Evolutionary conservation across 2,797 vertebrate genomes (phyloP).

Genomic region (Acanthis flammea): DNA sequence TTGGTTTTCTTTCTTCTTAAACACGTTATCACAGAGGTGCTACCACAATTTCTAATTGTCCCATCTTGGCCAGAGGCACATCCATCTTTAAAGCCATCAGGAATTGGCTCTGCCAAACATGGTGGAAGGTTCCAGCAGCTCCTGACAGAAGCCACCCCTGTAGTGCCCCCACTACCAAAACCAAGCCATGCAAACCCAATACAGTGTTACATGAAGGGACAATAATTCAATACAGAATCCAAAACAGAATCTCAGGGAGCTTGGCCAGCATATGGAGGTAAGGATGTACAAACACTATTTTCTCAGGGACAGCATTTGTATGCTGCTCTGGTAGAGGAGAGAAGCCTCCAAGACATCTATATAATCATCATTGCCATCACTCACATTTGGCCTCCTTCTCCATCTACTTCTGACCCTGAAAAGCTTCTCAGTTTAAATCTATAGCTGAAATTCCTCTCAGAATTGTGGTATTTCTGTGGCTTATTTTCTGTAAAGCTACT

Average conservation of each 20-base stretch:
- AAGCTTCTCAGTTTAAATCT: neutral
- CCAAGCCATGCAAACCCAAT: neutral
- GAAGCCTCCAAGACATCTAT: neutral
- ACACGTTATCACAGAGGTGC: neutral
- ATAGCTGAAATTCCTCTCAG: neutral
- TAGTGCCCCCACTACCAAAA: neutral
- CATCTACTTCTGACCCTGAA: neutral
- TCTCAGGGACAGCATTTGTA: neutral
- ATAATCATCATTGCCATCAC: neutral
- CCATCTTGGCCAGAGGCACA: rapidly evolving
- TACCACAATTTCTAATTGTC: neutral
- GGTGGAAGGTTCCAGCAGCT: neutral
- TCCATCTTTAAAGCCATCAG: neutral
- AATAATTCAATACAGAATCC: neutral
- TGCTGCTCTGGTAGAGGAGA: neutral
- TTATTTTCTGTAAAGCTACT: neutral
- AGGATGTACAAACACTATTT: neutral
- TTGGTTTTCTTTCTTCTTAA: neutral
- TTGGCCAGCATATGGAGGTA: neutral
- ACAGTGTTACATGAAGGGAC: neutral
- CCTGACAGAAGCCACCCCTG: neutral
- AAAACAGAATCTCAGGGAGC: neutral
- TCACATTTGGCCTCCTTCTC: neutral
- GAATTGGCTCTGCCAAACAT: rapidly evolving
- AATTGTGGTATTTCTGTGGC: neutral